These are phyloP conservation scores for Geothlypis trichas DNA, from an alignment of 2,113 vertebrate genomes.

Conservation along the genomic window DNA sequence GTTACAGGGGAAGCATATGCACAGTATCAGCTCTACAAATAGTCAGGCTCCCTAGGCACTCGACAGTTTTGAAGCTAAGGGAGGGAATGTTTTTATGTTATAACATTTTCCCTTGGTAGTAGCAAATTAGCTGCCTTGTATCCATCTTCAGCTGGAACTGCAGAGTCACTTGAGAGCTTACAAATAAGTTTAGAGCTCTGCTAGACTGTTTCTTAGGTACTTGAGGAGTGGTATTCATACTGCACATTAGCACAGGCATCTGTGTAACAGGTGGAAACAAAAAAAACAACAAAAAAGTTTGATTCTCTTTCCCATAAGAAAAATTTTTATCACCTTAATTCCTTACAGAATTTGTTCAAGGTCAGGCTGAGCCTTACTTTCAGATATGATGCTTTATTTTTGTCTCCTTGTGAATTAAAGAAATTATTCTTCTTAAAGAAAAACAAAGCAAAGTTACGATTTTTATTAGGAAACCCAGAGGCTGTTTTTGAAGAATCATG, in stretches of 20 bases:
- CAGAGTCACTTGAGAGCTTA: slow-evolving; percentile 53
- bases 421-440: neutral
- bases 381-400: neutral
- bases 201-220: slow-evolving; percentile 10
- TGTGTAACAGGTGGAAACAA: neutral
- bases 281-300: neutral
- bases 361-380: neutral
- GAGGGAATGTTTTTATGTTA: slow-evolving; percentile 72
- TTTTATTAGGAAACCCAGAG: neutral
- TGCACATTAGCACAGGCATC: rapidly evolving
- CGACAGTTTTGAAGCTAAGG: slow-evolving; percentile 63
- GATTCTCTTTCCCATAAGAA: neutral
- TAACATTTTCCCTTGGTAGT: slow-evolving; percentile 69
- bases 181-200: slow-evolving; percentile 45
- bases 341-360: neutral
- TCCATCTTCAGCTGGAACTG: slow-evolving; percentile 48
- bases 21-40: slow-evolving; percentile 64
- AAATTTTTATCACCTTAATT: neutral
- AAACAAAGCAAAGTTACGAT: neutral
- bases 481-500: neutral
- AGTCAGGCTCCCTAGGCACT: slow-evolving; percentile 38
- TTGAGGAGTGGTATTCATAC: neutral
- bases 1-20: slow-evolving; percentile 60
- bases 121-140: slow-evolving; percentile 72
- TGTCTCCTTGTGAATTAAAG: neutral